phyloP scores from a whole-genome alignment of 2,888 invertebrate genomes.

The Lutraria lutraria region DNA sequence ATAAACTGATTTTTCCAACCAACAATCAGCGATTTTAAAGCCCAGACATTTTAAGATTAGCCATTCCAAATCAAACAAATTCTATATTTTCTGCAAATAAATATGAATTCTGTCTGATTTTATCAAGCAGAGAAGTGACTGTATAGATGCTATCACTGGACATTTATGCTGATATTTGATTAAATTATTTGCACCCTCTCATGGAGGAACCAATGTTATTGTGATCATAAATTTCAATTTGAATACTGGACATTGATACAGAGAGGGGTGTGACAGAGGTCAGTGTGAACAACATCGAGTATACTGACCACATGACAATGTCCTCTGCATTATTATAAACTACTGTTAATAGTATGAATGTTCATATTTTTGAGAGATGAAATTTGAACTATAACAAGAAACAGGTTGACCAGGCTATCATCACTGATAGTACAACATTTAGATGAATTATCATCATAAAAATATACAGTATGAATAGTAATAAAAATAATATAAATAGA shows the following conservation, averaged over 20 bases:
- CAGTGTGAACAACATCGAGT: not conserved
- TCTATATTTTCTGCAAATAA: slow-evolving; percentile 21
- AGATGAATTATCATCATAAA: not conserved
- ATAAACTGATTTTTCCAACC: not conserved
- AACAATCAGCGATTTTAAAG: not conserved
- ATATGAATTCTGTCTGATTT: slow-evolving; percentile 9
- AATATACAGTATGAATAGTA: too few relatives aligned
- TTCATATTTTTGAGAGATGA: not conserved
- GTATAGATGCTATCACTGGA: slow-evolving; percentile 22
- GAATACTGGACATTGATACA: not conserved
- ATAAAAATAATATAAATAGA: too few relatives aligned
- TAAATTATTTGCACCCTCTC: slow-evolving; percentile 23
- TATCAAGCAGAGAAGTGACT: slow-evolving; percentile 9
- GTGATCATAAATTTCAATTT: slow-evolving; percentile 7
- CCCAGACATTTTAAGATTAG: slow-evolving; percentile 29
- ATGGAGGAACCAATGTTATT: not conserved
- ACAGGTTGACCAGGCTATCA: not conserved
- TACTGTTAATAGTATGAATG: not conserved
- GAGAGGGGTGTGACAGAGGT: slow-evolving; percentile 7
- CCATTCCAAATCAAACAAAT: slow-evolving; percentile 25
- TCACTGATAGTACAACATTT: not conserved
- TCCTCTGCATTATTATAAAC: not conserved
- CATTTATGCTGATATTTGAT: slow-evolving; percentile 36
- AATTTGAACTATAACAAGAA: not conserved
- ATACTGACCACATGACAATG: not conserved